Percentiles rank a stretch among this genome's conserved stretches.
These are phyloP conservation scores for Minunthozetes semirufus DNA, from an alignment of 2,888 invertebrate species.

Conservation along the genomic window DNA sequence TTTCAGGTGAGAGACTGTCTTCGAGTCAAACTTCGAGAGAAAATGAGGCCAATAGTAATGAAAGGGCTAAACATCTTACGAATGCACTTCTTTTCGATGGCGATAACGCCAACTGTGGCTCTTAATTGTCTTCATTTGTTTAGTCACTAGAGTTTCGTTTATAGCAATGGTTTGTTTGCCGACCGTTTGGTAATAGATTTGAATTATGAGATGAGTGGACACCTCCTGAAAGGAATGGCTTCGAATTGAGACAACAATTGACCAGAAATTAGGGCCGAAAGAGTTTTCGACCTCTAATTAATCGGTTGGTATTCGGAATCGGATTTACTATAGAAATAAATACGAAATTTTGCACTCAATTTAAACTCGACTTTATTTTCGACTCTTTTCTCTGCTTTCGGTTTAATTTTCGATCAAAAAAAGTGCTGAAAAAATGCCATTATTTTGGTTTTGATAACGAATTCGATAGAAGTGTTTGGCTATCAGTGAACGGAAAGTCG, in stretches of 20 bases:
- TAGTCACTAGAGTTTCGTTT: not conserved
- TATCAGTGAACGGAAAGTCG: not conserved
- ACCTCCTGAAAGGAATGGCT: no score
- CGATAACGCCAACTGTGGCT: not conserved
- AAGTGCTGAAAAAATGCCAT: no score
- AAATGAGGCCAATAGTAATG: slow-evolving; percentile 10
- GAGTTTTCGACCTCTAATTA: no score
- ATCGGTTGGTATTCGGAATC: no score
- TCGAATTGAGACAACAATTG: no score
- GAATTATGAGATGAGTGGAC: not conserved
- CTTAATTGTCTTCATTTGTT: not conserved
- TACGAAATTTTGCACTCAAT: no score
- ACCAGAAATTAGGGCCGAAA: no score
- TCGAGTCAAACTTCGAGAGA: slow-evolving; percentile 14
- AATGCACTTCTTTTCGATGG: not conserved
- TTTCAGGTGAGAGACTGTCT: slow-evolving; percentile 1
- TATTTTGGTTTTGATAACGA: not conserved
- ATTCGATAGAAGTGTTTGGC: not conserved
- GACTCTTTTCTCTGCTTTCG: no score
- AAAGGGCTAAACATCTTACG: slow-evolving; percentile 12
- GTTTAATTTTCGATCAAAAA: no score
- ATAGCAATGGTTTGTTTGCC: not conserved
- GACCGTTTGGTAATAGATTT: not conserved
- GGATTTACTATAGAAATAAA: no score
- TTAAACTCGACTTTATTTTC: no score